A percentile compares a stretch with the other conserved stretches of the same genome.
phyloP scores from a whole-genome alignment of 2,888 invertebrate species.

The Aquatica leii region DNA sequence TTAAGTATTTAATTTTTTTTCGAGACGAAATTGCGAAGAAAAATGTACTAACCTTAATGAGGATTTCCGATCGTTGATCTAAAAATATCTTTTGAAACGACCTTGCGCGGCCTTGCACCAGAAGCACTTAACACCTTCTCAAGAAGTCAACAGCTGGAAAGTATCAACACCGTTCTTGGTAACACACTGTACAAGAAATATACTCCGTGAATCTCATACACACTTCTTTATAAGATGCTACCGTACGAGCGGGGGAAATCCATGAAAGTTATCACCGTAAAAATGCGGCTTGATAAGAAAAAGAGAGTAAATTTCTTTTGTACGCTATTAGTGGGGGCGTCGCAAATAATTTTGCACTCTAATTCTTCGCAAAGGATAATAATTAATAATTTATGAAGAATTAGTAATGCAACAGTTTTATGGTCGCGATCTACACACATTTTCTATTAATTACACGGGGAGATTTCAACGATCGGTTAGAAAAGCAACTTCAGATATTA shows the following conservation, averaged over 20 bases:
- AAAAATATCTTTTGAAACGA: conserved; percentile 30
- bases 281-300: conserved; percentile 27
- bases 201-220: conserved; percentile 29
- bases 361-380: conserved; percentile 14
- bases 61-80: conserved; percentile 7
- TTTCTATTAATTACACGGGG: not conserved
- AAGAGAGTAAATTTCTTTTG: conserved; percentile 29
- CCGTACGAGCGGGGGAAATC: conserved; percentile 33
- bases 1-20: not conserved
- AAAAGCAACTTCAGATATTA: not conserved
- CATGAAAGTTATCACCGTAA: conserved; percentile 30
- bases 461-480: conserved; percentile 12
- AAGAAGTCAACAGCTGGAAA: conserved; percentile 33
- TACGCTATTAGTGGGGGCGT: conserved; percentile 30
- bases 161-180: conserved; percentile 34
- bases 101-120: conserved; percentile 44
- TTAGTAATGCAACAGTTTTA: conserved; percentile 22
- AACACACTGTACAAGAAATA: conserved; percentile 28
- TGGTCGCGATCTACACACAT: conserved; percentile 3
- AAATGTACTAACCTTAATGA: conserved; percentile 15
- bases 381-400: conserved; percentile 25
- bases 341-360: conserved; percentile 32
- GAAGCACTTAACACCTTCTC: conserved; percentile 37
- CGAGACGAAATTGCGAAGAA: no score
- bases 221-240: conserved; percentile 38